These are phyloP conservation scores for Coranthus polyacanthus DNA, from an alignment of 2,797 vertebrate species.

Conservation along the genomic window DNA sequence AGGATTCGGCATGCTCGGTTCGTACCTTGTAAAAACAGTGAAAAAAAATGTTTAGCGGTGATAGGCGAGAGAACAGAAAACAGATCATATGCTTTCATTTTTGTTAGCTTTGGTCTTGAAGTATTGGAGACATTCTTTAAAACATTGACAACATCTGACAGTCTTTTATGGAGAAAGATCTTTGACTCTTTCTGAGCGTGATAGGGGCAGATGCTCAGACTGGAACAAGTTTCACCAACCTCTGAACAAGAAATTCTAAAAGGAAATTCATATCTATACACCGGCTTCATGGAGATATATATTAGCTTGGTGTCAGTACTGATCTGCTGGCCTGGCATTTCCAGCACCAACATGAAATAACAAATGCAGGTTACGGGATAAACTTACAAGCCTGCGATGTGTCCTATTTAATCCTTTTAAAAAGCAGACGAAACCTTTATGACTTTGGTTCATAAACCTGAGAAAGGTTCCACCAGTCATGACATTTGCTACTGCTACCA, in stretches of 20 bases:
- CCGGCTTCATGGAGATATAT: not conserved
- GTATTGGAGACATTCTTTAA: slow-evolving; percentile 82
- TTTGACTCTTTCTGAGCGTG: slow-evolving; percentile 59
- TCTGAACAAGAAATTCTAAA: slow-evolving; percentile 37
- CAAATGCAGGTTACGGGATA: not conserved
- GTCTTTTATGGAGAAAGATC: slow-evolving; percentile 71
- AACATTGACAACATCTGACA: slow-evolving; percentile 83
- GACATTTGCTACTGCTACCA: slow-evolving; percentile 44
- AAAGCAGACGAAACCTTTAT: slow-evolving; percentile 13
- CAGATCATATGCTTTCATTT: slow-evolving; percentile 82
- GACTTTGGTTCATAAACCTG: slow-evolving; percentile 32
- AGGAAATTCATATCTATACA: slow-evolving; percentile 22
- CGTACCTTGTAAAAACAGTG: slow-evolving; percentile 83
- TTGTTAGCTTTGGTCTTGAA: slow-evolving; percentile 79
- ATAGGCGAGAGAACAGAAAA: slow-evolving; percentile 72
- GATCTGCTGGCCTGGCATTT: slow-evolving; percentile 3
- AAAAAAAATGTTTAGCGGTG: slow-evolving; percentile 72
- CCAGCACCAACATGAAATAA: slow-evolving; percentile 6
- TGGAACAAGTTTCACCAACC: slow-evolving; percentile 52
- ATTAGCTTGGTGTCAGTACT: not conserved
- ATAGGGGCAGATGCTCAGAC: slow-evolving; percentile 71
- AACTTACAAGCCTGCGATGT: slow-evolving; percentile 10
- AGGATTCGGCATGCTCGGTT: slow-evolving; percentile 66
- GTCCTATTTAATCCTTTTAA: slow-evolving; percentile 35
- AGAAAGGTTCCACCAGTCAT: slow-evolving; percentile 21